Base-by-base conservation (phyloP, 64 coral and sea anemone genomes). In the Acropora tenuis region DNA sequence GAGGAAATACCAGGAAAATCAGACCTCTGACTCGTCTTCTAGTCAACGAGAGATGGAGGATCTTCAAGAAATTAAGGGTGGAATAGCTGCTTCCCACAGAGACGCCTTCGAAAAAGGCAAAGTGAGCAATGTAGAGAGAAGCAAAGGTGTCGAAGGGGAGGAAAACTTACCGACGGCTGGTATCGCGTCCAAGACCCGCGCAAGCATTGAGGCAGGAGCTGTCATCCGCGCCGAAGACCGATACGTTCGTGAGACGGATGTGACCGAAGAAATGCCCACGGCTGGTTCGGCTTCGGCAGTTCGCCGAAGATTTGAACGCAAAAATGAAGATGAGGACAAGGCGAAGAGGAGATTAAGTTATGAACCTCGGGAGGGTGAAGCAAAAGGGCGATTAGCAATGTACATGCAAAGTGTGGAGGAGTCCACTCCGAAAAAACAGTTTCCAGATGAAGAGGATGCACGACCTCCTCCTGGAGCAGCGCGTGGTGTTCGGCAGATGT, bases 291-390 rank as follows among this genome's bases (percentile, higher is more conserved):
- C 91, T 2, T 73, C 65, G 46, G 58, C 47, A 47, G 75, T 93
- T 1, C 91, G 91, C 20, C 84, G 82, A 47, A 53, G 49, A 79
- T 93, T 87, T 68, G 82, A 93, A 57, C 8, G 68, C 30, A 86
- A 73, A 58, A 15, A 45, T 6, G 44, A 76, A 11, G 77, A 79
- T 55, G 82, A 86, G 19, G 83, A 48, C 0, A 67, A 67, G 91
- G 75, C 74, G 78, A 17, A 93, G 67, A 93, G 86, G 58, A 74
- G 91, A 3, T 49, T 93, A 72, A 93, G 91, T 63, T 93, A 80
- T 67, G 86, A 72, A 15, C 91, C 91, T 18, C 60, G 73, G 47
- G 63, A 86, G 87, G 91, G 91, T 18, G 82, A 69, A 46, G 82
- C 82, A 10, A 85, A 85, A 85, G 82, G 60, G 8, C 43, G 82